Evolutionary conservation across 1,140 invertebrate species (phyloP).

Genomic region (Temnothorax curvispinosus): DNA sequence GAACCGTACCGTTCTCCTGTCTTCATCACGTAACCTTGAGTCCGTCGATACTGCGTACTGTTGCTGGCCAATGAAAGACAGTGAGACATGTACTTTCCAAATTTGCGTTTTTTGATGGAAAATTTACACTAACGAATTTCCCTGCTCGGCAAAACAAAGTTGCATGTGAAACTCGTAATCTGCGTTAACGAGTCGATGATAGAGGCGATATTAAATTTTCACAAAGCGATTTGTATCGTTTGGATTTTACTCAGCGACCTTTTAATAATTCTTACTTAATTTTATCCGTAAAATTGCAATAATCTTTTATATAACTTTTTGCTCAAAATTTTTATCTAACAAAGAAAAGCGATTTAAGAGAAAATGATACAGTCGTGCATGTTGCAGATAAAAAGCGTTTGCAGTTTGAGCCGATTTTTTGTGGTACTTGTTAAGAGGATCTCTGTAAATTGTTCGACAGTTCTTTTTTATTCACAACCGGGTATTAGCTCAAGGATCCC

Average conservation of each 20-base stretch:
- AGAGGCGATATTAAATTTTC: background rate
- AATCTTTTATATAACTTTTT: background rate
- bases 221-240: background rate
- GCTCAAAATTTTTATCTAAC: background rate
- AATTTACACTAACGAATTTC: background rate
- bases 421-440: background rate
- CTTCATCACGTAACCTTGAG: background rate
- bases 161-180: background rate
- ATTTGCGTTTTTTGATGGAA: background rate
- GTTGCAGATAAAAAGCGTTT: background rate
- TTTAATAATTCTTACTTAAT: background rate
- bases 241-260: background rate
- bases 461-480: constrained; percentile 22
- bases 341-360: background rate
- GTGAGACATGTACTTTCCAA: background rate
- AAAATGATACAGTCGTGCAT: background rate
- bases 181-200: background rate
- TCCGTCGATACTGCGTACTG: background rate
- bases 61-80: background rate
- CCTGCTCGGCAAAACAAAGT: background rate
- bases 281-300: background rate
- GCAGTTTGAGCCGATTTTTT: background rate
- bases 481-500: background rate
- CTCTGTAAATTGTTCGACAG: background rate
- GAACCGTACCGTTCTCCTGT: background rate